Evolutionary conservation across 2,797 vertebrate species (phyloP).

Genomic region (Notolepis coatsorum): DNA sequence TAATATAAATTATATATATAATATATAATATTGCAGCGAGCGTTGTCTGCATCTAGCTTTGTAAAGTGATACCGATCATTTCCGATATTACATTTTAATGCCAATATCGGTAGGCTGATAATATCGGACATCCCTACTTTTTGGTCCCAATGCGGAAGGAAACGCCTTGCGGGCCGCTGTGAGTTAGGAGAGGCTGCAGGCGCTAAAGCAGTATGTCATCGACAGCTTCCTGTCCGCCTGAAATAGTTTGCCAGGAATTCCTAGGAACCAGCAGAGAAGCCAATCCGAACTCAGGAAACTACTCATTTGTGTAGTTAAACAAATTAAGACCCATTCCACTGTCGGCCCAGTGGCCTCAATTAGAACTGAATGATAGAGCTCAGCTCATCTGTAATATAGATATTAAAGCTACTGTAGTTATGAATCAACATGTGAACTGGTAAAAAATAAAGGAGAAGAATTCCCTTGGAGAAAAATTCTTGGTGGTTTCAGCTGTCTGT

Average conservation of each 20-base stretch:
- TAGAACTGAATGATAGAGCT: background rate
- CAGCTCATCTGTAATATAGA: background rate
- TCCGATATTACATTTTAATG: too few species aligned
- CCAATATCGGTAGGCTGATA: too few species aligned
- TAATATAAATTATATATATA: too few species aligned
- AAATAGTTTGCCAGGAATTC: slow-evolving; percentile 56
- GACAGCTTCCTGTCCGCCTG: slow-evolving; percentile 54
- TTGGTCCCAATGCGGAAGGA: slow-evolving; percentile 71
- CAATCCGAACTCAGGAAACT: slow-evolving; percentile 1
- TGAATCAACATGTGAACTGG: background rate
- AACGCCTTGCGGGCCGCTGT: slow-evolving; percentile 63
- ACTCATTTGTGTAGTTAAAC: background rate
- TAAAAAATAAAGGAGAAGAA: background rate
- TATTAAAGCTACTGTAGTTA: background rate
- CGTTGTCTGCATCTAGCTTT: too few species aligned
- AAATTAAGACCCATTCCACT: background rate
- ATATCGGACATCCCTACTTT: too few species aligned
- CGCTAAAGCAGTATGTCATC: slow-evolving; percentile 32
- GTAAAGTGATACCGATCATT: too few species aligned
- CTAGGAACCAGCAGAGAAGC: slow-evolving; percentile 30
- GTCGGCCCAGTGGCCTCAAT: background rate
- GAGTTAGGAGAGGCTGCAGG: slow-evolving; percentile 17
- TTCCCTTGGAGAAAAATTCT: background rate
- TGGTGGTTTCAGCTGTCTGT: too few species aligned
- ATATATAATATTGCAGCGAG: too few species aligned